Percentiles rank a stretch among this genome's conserved stretches.
Evolutionary conservation across 2,888 invertebrate genomes (phyloP).

Genomic region (Erebia epiphron): DNA sequence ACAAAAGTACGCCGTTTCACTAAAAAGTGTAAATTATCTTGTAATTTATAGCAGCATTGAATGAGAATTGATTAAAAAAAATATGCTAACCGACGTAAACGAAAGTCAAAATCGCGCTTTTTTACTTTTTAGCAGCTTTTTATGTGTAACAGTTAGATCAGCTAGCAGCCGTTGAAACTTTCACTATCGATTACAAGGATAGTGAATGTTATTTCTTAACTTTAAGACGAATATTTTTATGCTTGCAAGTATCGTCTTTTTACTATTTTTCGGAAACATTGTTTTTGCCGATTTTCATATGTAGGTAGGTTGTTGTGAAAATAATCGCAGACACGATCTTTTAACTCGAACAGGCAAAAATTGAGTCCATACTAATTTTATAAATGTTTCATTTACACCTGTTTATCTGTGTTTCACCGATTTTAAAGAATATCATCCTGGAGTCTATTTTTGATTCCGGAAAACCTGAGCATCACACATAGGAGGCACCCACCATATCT

Average conservation of each 20-base stretch:
- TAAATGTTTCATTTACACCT: too few species aligned
- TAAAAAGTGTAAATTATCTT: background rate
- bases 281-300: background rate
- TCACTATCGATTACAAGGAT: conserved; percentile 8
- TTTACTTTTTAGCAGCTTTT: conserved; percentile 4
- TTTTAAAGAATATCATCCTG: too few species aligned
- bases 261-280: background rate
- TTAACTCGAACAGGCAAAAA: too few species aligned
- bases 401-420: too few species aligned
- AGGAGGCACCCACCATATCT: too few species aligned
- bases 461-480: too few species aligned
- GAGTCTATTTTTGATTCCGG: too few species aligned
- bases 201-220: conserved; percentile 8
- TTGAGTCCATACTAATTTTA: too few species aligned
- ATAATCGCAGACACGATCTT: too few species aligned
- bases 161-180: background rate
- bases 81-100: background rate
- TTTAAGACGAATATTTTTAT: background rate
- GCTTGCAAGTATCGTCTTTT: background rate
- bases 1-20: background rate
- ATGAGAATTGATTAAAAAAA: background rate
- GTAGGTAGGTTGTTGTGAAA: too few species aligned
- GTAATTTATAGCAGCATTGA: background rate
- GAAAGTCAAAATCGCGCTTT: conserved; percentile 10
- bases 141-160: background rate